These are phyloP conservation scores for Anodontia alba DNA, from an alignment of 2,888 invertebrate genomes.

Conservation along the genomic window DNA sequence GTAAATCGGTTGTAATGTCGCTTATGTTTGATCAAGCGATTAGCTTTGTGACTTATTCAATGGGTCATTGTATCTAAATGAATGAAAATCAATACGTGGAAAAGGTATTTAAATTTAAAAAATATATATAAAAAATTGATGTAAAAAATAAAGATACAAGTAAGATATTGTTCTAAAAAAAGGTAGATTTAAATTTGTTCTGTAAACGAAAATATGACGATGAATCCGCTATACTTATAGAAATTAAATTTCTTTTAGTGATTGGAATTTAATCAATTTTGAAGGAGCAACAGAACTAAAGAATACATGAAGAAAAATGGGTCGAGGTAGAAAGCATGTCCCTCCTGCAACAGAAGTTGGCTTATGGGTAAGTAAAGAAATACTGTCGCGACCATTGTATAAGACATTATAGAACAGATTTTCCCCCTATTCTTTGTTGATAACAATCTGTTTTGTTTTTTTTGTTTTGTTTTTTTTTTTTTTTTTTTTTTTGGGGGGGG, in stretches of 20 bases:
- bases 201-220: too few relatives aligned
- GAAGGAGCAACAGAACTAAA: too few relatives aligned
- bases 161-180: too few relatives aligned
- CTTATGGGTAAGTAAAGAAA: constrained; percentile 64
- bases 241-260: too few relatives aligned
- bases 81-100: background rate
- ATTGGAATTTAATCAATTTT: too few relatives aligned
- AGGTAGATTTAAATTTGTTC: too few relatives aligned
- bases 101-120: constrained; percentile 4
- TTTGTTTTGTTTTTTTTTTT: too few relatives aligned
- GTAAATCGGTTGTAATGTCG: constrained; percentile 32
- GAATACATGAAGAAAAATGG: constrained; percentile 49
- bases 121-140: background rate
- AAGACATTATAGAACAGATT: background rate
- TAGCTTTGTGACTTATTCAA: constrained; percentile 11
- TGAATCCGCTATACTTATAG: too few relatives aligned
- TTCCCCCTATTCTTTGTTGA: background rate
- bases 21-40: constrained; percentile 7
- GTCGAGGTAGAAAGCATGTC: constrained; percentile 59
- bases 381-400: too few relatives aligned
- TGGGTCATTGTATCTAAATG: background rate
- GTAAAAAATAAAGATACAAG: background rate
- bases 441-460: too few relatives aligned
- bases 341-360: constrained; percentile 61
- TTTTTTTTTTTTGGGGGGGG: too few relatives aligned